Evolutionary conservation across 2,888 invertebrate species (phyloP).

Genomic region (Drosophila atripex): DNA sequence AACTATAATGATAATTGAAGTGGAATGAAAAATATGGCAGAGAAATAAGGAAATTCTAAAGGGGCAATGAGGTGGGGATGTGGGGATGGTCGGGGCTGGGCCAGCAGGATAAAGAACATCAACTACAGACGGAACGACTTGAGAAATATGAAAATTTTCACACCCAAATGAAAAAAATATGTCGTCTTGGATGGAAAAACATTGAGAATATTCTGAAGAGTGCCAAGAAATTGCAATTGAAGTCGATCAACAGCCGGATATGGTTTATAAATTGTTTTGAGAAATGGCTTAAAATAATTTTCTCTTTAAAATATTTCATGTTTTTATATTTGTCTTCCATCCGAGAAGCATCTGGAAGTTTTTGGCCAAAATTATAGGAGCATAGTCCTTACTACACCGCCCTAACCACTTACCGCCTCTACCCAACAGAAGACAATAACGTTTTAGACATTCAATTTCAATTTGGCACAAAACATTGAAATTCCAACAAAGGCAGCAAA

Average conservation of each 20-base stretch:
- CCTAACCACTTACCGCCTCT: conserved; percentile 3
- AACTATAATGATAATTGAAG: conserved; percentile 52
- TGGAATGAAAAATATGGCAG: conserved; percentile 42
- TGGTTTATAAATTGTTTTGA: neutral
- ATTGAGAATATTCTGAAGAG: conserved; percentile 10
- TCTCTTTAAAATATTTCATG: neutral
- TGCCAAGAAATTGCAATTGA: conserved; percentile 27
- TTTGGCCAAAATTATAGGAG: neutral
- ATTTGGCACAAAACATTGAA: conserved; percentile 54
- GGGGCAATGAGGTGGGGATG: neutral
- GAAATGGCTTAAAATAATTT: too few relatives aligned
- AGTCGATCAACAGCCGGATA: conserved; percentile 30
- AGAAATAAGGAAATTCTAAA: conserved; percentile 10
- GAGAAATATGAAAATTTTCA: conserved; percentile 42
- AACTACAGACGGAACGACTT: conserved; percentile 38
- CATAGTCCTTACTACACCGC: neutral
- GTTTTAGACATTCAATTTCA: conserved; percentile 60
- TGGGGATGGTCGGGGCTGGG: neutral
- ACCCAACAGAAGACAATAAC: conserved; percentile 21
- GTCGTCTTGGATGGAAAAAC: neutral
- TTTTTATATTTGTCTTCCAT: neutral
- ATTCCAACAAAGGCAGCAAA: conserved; percentile 28
- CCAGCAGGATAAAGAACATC: conserved; percentile 21
- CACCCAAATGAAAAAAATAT: conserved; percentile 26
- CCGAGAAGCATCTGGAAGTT: neutral